A percentile compares a stretch with the other conserved stretches of the same genome.
phyloP scores from a whole-genome alignment of 2,113 vertebrate species.

The Oreochromis tanganicae region DNA sequence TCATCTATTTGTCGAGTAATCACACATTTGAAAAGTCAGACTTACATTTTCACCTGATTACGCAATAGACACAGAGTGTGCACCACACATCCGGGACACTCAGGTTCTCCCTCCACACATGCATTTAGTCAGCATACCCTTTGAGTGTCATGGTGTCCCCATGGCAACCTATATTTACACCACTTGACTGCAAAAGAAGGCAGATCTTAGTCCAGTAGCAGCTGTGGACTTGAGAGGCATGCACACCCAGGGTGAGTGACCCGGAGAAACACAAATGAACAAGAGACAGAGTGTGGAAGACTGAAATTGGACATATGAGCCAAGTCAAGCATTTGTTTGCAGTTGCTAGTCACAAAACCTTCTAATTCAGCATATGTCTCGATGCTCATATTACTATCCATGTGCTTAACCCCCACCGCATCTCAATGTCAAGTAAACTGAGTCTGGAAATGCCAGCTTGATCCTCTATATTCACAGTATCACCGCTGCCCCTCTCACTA shows the following conservation, averaged over 20 bases:
- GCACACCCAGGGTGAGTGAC: not conserved
- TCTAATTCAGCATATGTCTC: conserved; percentile 47
- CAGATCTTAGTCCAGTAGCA: conserved; percentile 41
- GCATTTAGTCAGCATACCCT: conserved; percentile 37
- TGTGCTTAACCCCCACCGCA: conserved; percentile 2
- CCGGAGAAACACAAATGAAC: not conserved
- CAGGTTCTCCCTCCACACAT: conserved; percentile 7
- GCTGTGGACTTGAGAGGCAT: conserved; percentile 37
- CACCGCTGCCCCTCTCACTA: not conserved
- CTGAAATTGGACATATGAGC: conserved; percentile 26
- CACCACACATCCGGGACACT: conserved; percentile 19
- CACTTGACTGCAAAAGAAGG: conserved; percentile 24
- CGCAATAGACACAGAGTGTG: not conserved
- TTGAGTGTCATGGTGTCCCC: conserved; percentile 58
- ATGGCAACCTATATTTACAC: conserved; percentile 73
- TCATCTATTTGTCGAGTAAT: not conserved
- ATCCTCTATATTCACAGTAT: not conserved
- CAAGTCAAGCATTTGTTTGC: conserved; percentile 53
- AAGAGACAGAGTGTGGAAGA: not conserved
- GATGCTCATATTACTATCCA: conserved; percentile 51
- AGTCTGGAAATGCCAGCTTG: not conserved
- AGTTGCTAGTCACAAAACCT: conserved; percentile 52
- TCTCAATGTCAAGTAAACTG: not conserved
- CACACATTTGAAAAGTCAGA: not conserved
- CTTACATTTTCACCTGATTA: conserved; percentile 3